Base-by-base conservation (phyloP, 2,888 invertebrate species). In the Sarcophaga subvicina region DNA sequence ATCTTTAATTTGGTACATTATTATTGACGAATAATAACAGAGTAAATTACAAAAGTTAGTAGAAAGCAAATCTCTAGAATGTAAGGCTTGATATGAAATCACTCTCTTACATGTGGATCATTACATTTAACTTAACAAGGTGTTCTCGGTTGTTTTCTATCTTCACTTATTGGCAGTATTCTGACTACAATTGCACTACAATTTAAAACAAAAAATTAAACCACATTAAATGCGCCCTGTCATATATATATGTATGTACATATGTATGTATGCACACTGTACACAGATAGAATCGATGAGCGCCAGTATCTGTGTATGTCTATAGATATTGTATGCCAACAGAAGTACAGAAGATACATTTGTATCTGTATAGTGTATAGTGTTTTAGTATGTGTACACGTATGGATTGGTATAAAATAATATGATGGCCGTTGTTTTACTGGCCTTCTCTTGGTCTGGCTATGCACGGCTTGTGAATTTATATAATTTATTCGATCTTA, bases 401-500 rank as follows among this genome's bases (percentile, higher is more conserved):
- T 12, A 63, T 37, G 27, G 17, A 45, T 27, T 73, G 8, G 47
- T 54, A 62, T 75, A 54, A 54, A 54, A 54, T 54, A 54, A 54
- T 54, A 14, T 71, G 59, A 59, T 78, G 2, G 66, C 62, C 27
- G 75, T 70, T 73, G 75, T 71, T 75, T 76, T 54, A 60, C 11
- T 77, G 66, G 71, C 76, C 49, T 80, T 84, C 60, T 49, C 22
- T 17, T 70, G 70, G 73, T 47, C 59, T 17, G 66, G 69, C 20
- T 20, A 5, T 82, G 72, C 72, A 84, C 70, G 81, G 87, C 87
- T 84, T 79, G 84, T 84, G 79, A 84, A 71, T 81, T 88, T 83
- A 59, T 91, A 90, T 92, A 93, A 93, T 93, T 93, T 93, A 93
- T 93, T 92, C 92, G 91, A 92, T 92, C 92, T 90, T 83, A 91